These are phyloP conservation scores for Pheosia tremula DNA, from an alignment of 2,888 invertebrate genomes.

Conservation along the genomic window DNA sequence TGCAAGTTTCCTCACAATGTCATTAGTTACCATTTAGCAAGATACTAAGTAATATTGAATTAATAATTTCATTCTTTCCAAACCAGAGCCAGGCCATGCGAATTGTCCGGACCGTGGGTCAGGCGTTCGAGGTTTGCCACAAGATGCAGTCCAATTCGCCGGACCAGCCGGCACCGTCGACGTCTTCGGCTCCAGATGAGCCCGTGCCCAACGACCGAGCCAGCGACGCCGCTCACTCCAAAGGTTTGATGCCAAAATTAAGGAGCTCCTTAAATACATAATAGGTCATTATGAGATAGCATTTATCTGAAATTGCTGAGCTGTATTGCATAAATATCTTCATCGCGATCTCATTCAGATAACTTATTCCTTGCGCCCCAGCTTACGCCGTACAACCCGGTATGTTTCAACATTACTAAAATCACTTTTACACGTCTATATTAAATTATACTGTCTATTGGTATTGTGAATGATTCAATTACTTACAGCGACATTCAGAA, in stretches of 20 bases:
- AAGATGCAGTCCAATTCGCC: conserved; percentile 90
- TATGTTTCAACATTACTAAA: too few species aligned
- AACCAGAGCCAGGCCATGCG: conserved; percentile 98
- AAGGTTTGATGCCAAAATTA: conserved; percentile 57
- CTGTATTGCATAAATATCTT: too few species aligned
- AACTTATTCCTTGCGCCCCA: too few species aligned
- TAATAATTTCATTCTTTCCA: not conserved
- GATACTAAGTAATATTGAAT: too few species aligned
- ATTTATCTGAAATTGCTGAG: too few species aligned
- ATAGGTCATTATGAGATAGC: too few species aligned
- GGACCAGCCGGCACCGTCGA: conserved; percentile 66
- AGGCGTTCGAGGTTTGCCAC: conserved; percentile 99
- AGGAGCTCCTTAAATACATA: conserved; percentile 13
- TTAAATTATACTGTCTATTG: not conserved
- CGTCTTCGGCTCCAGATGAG: conserved; percentile 67
- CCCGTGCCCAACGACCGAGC: conserved; percentile 45
- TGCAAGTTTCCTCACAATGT: too few species aligned
- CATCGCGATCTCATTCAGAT: too few species aligned
- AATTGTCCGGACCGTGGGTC: conserved; percentile 98
- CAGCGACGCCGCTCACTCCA: conserved; percentile 59
- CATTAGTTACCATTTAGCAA: too few species aligned
- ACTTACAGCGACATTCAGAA: conserved; percentile 10
- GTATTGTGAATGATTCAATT: conserved; percentile 7
- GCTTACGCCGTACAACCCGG: too few species aligned
- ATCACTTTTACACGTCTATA: too few species aligned